A percentile compares a stretch with the other conserved stretches of the same genome.
These are phyloP conservation scores for Paguma larvata DNA, from an alignment of 2,797 vertebrate genomes.

Conservation along the genomic window DNA sequence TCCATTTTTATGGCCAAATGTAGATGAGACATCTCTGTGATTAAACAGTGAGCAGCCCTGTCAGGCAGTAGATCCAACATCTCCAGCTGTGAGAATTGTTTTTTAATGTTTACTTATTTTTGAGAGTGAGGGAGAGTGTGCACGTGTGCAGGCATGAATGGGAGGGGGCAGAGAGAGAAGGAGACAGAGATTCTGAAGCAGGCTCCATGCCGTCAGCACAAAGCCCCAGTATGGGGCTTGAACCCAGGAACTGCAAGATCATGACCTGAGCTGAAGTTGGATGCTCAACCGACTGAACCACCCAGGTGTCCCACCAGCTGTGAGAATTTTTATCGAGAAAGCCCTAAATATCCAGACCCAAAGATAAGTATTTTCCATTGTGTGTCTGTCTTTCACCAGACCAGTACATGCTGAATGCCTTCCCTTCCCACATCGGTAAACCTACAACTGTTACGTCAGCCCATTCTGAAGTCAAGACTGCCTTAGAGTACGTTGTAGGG, in stretches of 20 bases:
- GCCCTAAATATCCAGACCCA: neutral
- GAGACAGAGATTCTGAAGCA: too few relatives aligned
- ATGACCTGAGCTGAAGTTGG: too few relatives aligned
- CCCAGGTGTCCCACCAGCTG: neutral
- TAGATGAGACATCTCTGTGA: neutral
- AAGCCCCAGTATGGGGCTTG: too few relatives aligned
- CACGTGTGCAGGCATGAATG: too few relatives aligned
- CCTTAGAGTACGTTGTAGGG: neutral
- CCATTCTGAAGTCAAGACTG: neutral
- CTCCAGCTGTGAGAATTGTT: neutral
- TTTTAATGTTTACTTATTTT: too few relatives aligned
- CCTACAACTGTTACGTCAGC: neutral
- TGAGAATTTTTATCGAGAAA: neutral
- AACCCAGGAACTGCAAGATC: too few relatives aligned
- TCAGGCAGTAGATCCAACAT: neutral
- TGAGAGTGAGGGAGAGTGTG: too few relatives aligned
- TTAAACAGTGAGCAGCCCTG: fast-evolving
- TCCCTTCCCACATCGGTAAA: neutral
- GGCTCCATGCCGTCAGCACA: too few relatives aligned
- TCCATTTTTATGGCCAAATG: neutral
- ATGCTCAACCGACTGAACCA: too few relatives aligned
- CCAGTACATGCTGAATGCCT: neutral
- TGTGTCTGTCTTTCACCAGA: neutral
- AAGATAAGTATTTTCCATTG: neutral
- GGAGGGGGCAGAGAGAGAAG: too few relatives aligned